These are phyloP conservation scores for Drosophila testacea DNA, from an alignment of 2,888 invertebrate genomes.

Conservation along the genomic window DNA sequence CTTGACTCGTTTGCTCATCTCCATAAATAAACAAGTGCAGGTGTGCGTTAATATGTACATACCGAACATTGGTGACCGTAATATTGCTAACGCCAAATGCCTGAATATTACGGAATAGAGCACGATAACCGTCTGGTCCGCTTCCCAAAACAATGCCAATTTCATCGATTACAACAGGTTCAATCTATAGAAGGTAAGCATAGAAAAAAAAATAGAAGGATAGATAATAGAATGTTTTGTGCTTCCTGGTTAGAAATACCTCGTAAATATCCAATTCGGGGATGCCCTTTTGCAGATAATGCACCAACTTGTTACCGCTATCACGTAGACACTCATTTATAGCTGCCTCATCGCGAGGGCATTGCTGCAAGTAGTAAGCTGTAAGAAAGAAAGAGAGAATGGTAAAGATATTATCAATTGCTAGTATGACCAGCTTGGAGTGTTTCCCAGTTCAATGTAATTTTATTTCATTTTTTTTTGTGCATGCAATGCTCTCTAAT, in stretches of 20 bases:
- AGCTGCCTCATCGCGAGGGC: conserved; percentile 89
- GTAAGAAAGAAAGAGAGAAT: conserved; percentile 38
- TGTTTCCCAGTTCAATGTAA: conserved; percentile 49
- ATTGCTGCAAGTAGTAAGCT: conserved; percentile 91
- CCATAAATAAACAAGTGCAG: neutral
- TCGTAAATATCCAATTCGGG: conserved; percentile 90
- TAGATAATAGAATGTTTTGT: neutral
- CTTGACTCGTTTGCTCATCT: neutral
- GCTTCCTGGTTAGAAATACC: conserved; percentile 82
- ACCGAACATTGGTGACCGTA: conserved; percentile 92
- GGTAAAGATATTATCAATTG: neutral
- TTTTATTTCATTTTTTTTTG: neutral
- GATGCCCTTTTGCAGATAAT: conserved; percentile 90
- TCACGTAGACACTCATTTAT: conserved; percentile 90
- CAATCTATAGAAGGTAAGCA: conserved; percentile 86
- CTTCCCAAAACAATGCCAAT: conserved; percentile 92
- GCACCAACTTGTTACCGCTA: conserved; percentile 91
- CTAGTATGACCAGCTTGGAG: conserved; percentile 6
- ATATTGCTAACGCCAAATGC: conserved; percentile 93
- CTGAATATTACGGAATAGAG: conserved; percentile 92
- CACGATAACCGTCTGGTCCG: conserved; percentile 93
- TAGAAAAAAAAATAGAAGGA: neutral
- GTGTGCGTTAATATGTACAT: conserved; percentile 67
- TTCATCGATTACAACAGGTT: conserved; percentile 93
- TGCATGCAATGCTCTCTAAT: conserved; percentile 22